A percentile compares a stretch with the other conserved stretches of the same genome.
Evolutionary conservation across 2,797 vertebrate genomes (phyloP).

Genomic region (Lepus oiostolus): DNA sequence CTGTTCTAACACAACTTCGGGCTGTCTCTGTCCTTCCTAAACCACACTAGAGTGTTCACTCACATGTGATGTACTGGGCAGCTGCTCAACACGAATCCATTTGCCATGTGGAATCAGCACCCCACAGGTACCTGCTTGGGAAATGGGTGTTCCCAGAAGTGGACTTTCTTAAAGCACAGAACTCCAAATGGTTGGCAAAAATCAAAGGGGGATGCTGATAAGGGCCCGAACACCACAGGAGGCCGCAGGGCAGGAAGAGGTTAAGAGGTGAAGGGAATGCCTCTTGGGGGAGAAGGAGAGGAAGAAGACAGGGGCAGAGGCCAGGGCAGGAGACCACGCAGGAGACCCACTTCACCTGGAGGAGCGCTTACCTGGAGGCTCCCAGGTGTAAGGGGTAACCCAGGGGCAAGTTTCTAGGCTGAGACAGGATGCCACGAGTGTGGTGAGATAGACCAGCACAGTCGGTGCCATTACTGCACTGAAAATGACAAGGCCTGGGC

Average conservation of each 20-base stretch:
- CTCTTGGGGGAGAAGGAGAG: not conserved
- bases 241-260: not conserved
- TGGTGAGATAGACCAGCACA: not conserved
- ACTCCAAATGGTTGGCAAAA: slow-evolving; percentile 29
- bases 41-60: slow-evolving; percentile 27
- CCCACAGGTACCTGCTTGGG: not conserved
- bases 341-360: not conserved
- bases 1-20: not conserved
- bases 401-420: not conserved
- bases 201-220: slow-evolving; percentile 23
- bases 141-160: slow-evolving; percentile 22
- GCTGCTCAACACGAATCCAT: slow-evolving; percentile 21
- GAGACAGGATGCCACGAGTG: not conserved
- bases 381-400: not conserved
- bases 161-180: slow-evolving; percentile 15
- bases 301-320: not conserved
- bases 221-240: not conserved
- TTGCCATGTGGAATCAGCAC: not conserved
- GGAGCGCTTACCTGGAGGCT: not conserved
- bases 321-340: not conserved
- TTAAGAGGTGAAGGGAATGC: not conserved
- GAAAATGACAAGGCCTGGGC: not conserved
- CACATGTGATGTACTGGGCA: not conserved
- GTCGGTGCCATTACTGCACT: not conserved
- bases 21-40: slow-evolving; percentile 30